Percentiles rank a stretch among this genome's conserved stretches.
Evolutionary conservation across 2,888 invertebrate species (phyloP).

Genomic region (Gari tellinella): DNA sequence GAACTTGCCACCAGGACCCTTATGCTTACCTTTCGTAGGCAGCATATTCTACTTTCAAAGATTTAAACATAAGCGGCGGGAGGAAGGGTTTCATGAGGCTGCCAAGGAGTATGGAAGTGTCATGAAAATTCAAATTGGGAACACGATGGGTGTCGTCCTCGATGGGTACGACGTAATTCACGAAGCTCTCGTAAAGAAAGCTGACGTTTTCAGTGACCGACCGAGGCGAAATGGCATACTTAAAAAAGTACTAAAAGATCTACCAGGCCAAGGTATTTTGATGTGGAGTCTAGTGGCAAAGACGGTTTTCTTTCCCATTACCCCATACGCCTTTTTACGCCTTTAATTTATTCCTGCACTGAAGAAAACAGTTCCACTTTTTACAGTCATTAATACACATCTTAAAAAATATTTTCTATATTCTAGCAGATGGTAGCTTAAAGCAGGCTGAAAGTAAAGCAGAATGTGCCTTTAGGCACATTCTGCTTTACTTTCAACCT

Average conservation of each 20-base stretch:
- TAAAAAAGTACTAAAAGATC: constrained; percentile 9
- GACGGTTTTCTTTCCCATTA: too few relatives aligned
- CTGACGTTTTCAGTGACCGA: constrained; percentile 38
- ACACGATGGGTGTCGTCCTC: constrained; percentile 29
- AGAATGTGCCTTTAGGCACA: too few relatives aligned
- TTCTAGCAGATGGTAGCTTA: too few relatives aligned
- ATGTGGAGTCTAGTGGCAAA: too few relatives aligned
- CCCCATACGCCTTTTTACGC: too few relatives aligned
- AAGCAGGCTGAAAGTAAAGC: too few relatives aligned
- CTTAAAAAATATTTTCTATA: too few relatives aligned
- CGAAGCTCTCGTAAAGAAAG: constrained; percentile 47
- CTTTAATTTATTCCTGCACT: too few relatives aligned
- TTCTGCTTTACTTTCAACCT: too few relatives aligned
- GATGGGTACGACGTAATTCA: constrained; percentile 49
- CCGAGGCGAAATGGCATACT: constrained; percentile 11
- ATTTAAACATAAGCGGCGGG: not conserved
- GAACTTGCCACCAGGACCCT: constrained; percentile 45
- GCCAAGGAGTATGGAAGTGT: constrained; percentile 33
- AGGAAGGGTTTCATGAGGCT: constrained; percentile 12
- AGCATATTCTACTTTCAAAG: not conserved
- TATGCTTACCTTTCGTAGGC: constrained; percentile 23
- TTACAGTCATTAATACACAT: too few relatives aligned
- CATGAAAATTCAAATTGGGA: constrained; percentile 40
- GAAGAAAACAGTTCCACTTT: too few relatives aligned
- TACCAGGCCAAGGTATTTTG: constrained; percentile 4